phyloP scores from a whole-genome alignment of 2,888 invertebrate species.

The Tupiocoris notatus region DNA sequence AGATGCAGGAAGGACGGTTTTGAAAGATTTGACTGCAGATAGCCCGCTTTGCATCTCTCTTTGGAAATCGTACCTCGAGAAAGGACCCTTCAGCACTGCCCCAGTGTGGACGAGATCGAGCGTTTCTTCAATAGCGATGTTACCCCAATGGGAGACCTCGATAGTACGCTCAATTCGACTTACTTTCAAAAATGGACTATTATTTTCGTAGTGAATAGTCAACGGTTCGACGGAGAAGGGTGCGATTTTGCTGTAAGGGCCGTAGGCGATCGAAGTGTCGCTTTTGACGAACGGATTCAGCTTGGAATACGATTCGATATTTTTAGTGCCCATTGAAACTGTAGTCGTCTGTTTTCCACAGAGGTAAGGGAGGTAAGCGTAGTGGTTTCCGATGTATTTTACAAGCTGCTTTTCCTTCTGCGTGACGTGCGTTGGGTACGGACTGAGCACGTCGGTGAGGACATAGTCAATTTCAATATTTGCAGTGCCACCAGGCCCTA shows the following conservation, averaged over 20 bases:
- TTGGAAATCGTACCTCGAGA: conserved; percentile 97
- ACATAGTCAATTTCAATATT: conserved; percentile 68
- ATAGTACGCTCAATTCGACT: conserved; percentile 80
- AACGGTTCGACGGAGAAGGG: conserved; percentile 64
- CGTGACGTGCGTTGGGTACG: conserved; percentile 83
- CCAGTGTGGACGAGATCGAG: conserved; percentile 91
- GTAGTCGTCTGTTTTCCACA: conserved; percentile 14
- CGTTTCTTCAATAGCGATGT: conserved; percentile 94
- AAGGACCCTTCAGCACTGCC: conserved; percentile 87
- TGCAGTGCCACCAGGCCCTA: conserved; percentile 54
- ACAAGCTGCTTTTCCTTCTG: conserved; percentile 95
- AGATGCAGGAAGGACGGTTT: conserved; percentile 69
- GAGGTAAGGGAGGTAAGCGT: conserved; percentile 60
- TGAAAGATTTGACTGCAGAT: conserved; percentile 88
- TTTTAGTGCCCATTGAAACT: conserved; percentile 51
- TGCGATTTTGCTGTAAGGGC: conserved; percentile 77
- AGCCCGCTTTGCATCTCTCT: conserved; percentile 84
- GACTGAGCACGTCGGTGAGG: conserved; percentile 71
- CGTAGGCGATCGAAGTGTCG: conserved; percentile 81
- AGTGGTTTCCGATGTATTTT: conserved; percentile 78
- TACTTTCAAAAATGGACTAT: conserved; percentile 93
- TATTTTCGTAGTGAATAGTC: conserved; percentile 90
- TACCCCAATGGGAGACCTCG: conserved; percentile 99
- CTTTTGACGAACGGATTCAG: conserved; percentile 75
- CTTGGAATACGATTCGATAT: conserved; percentile 78